Evolutionary conservation across 1,140 invertebrate species (phyloP), one percentile per base, ranked within the genome.

Genomic region (Conus ventricosus): DNA sequence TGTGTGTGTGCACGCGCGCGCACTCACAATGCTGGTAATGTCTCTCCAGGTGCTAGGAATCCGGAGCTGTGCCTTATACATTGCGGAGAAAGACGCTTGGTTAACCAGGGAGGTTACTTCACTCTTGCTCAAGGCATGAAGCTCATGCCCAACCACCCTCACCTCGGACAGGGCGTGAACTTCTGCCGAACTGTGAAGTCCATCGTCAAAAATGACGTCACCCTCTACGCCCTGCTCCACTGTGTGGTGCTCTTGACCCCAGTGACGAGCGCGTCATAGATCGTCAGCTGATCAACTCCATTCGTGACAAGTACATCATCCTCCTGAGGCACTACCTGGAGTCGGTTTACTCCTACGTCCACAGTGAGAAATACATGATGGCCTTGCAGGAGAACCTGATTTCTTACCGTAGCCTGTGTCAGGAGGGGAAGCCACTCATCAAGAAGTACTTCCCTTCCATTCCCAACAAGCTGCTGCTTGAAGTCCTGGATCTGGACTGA

Each of bases 251-350:
- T 99, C 11, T 99, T 94, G 97, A 97, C 80, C 97, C 98, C 0
- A 96, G 97, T 84, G 95, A 98, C 84, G 96, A 97, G 2, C 96
- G 97, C 91, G 96, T 98, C 10, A 96, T 98, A 80, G 97, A 98
- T 94, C 96, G 96, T 54, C 97, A 98, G 93, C 97, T 97, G 51
- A 89, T 94, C 10, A 92, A 93, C 15, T 91, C 93, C 85, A 90
- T 93, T 94, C 98, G 99, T 96, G 97, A 98, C 95, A 97, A 97
- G 15, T 99, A 99, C 39, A 97, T 98, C 94, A 97, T 98, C 95
- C 96, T 99, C 76, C 95, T 99, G 15, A 96, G 97, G 92, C 96
- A 98, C 88, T 99, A 98, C 95, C 95, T 99, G 76, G 97, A 98
- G 94, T 97, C 97, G 91, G 96, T 97, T 54, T 97, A 97, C 94